Conservation (phyloP, 2,888 invertebrate genomes). For the Synergus japonicus region DNA sequence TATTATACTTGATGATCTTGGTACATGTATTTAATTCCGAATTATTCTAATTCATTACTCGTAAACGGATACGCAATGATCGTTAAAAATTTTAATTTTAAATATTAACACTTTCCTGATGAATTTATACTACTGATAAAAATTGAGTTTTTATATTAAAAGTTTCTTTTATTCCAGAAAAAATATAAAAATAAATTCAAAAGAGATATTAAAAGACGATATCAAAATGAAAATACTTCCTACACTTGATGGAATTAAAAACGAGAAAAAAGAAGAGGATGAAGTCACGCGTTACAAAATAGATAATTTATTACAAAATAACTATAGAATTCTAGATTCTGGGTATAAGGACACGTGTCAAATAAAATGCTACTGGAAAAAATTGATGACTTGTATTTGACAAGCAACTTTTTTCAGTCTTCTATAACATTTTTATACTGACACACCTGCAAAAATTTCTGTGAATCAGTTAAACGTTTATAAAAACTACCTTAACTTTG, state of each 20-base stretch:
- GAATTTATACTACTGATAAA: neutral
- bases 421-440: too few species aligned
- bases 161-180: too few species aligned
- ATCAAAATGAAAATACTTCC: neutral
- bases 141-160: neutral
- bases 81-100: constrained; percentile 10
- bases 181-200: neutral
- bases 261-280: neutral
- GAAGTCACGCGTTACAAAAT: neutral
- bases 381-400: neutral
- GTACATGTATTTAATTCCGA: constrained; percentile 11
- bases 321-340: neutral
- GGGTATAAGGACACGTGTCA: neutral
- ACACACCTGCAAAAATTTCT: too few species aligned
- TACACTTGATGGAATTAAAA: neutral
- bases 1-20: constrained; percentile 51
- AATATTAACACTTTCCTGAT: neutral
- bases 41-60: constrained; percentile 43
- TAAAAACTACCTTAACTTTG: neutral
- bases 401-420: neutral
- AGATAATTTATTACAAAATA: neutral
- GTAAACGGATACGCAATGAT: neutral
- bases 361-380: neutral
- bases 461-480: neutral
- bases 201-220: neutral